phyloP scores from a whole-genome alignment of 2,888 invertebrate species.

The Sympetrum striolatum region DNA sequence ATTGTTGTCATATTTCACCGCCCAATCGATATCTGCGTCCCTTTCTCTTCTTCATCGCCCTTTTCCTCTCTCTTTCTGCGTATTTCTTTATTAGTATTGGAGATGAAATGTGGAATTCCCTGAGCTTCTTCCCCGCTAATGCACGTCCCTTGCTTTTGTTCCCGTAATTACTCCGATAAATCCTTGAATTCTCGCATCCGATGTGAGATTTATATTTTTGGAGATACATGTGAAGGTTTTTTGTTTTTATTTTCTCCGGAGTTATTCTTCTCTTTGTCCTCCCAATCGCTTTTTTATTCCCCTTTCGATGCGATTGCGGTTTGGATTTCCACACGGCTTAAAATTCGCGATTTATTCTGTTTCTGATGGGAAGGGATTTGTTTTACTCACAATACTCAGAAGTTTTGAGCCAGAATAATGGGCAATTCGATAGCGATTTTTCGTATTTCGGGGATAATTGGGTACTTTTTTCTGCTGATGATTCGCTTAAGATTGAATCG shows the following conservation, averaged over 20 bases:
- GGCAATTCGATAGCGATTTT: too few relatives aligned
- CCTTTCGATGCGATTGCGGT: background rate
- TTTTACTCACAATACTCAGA: too few relatives aligned
- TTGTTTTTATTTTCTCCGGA: too few relatives aligned
- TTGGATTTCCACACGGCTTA: background rate
- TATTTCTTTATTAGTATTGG: background rate
- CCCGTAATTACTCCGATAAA: background rate
- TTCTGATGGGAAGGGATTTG: too few relatives aligned
- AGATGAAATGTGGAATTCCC: background rate
- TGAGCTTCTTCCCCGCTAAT: background rate
- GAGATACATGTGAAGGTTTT: background rate
- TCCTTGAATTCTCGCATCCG: background rate
- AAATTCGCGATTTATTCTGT: background rate
- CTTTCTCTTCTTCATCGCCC: background rate
- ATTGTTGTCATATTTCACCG: background rate
- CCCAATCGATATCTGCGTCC: background rate
- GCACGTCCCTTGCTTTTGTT: background rate
- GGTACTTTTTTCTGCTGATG: too few relatives aligned
- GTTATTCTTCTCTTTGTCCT: background rate
- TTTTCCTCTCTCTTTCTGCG: background rate
- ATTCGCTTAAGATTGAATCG: too few relatives aligned
- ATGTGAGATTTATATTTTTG: background rate
- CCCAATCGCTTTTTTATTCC: background rate
- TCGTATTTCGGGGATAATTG: too few relatives aligned
- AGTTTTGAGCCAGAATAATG: too few relatives aligned